Conservation (phyloP, 2,797 vertebrate genomes). For the Schizopygopsis pylzovi region DNA sequence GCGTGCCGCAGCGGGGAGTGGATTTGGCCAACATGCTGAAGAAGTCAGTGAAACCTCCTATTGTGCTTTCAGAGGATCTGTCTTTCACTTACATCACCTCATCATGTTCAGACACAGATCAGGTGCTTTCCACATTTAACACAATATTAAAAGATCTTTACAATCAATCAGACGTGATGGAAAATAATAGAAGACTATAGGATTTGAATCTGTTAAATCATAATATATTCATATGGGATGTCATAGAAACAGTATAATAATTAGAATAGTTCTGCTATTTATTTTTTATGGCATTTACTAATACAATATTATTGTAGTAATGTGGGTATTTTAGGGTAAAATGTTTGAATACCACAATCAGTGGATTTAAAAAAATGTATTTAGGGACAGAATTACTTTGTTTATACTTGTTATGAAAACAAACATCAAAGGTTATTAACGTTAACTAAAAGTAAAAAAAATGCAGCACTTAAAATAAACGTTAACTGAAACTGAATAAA, state of each 20-base stretch:
- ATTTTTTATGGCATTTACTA: neutral
- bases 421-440: neutral
- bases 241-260: neutral
- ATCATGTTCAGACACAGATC: neutral
- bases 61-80: neutral
- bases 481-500: neutral
- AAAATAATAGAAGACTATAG: neutral
- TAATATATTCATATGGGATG: neutral
- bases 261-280: neutral
- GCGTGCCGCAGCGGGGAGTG: constrained; percentile 18
- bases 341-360: neutral
- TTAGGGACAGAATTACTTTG: neutral
- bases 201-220: neutral
- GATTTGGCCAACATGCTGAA: constrained; percentile 8
- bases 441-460: neutral
- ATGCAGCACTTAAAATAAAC: neutral
- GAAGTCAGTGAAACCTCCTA: neutral
- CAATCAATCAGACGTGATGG: neutral
- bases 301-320: neutral
- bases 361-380: neutral
- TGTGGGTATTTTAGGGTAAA: neutral
- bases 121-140: neutral
- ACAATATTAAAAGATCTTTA: neutral
- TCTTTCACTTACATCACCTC: neutral
- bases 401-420: neutral